Conservation (phyloP, 2,888 invertebrate genomes). For the Colostygia pectinataria region DNA sequence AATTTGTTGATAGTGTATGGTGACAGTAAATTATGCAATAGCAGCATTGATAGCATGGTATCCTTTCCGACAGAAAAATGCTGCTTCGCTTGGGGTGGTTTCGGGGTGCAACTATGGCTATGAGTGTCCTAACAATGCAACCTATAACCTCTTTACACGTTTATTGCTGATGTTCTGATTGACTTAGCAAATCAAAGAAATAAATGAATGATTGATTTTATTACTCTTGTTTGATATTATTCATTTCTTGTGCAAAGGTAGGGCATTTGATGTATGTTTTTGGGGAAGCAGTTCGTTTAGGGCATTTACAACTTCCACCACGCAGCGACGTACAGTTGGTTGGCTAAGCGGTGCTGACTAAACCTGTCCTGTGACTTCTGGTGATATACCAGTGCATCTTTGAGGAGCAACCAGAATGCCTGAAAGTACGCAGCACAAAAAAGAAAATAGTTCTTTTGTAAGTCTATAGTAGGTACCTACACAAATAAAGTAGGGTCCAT, state of each 20-base stretch:
- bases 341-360: not conserved
- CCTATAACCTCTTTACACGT: too few species aligned
- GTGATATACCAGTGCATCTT: too few species aligned
- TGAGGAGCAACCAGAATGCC: too few species aligned
- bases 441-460: too few species aligned
- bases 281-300: not conserved
- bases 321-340: not conserved
- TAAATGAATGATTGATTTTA: not conserved
- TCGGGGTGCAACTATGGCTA: constrained; percentile 4
- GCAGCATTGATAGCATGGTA: constrained; percentile 6
- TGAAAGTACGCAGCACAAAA: too few species aligned
- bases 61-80: constrained; percentile 6
- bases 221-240: not conserved
- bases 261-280: not conserved
- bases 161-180: too few species aligned
- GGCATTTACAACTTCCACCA: not conserved
- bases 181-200: not conserved
- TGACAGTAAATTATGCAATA: too few species aligned
- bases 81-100: constrained; percentile 5
- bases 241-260: not conserved
- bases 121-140: constrained; percentile 1
- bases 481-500: too few species aligned
- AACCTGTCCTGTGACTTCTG: too few species aligned
- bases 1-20: too few species aligned
- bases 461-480: too few species aligned